A percentile compares a stretch with the other conserved stretches of the same genome.
Evolutionary conservation across 2,888 invertebrate species (phyloP).

Genomic region (Synergus itoensis): DNA sequence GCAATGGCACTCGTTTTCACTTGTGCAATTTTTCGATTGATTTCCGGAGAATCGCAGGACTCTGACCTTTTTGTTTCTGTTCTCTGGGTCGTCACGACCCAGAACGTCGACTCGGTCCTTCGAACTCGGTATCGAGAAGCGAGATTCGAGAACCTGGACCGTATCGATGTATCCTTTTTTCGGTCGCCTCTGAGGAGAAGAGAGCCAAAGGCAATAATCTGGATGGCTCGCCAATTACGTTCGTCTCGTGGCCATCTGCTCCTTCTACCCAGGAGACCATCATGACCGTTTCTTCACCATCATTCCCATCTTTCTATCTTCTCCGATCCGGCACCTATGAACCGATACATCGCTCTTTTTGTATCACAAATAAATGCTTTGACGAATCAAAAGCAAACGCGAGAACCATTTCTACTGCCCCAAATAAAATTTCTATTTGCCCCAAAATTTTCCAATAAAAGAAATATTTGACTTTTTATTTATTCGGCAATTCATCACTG

Average conservation of each 20-base stretch:
- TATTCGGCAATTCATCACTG: too few relatives aligned
- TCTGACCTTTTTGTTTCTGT: constrained; percentile 22
- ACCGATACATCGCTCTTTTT: background rate
- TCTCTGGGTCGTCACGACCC: constrained; percentile 5
- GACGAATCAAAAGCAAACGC: background rate
- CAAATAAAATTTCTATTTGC: too few relatives aligned
- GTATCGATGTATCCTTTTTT: constrained; percentile 46
- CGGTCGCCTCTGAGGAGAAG: constrained; percentile 42
- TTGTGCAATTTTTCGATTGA: constrained; percentile 5
- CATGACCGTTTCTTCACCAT: constrained; percentile 64
- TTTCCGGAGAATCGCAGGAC: constrained; percentile 12
- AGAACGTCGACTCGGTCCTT: constrained; percentile 37
- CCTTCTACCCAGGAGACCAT: constrained; percentile 62
- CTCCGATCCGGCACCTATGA: constrained; percentile 45
- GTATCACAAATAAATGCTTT: background rate
- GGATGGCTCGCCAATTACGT: constrained; percentile 70
- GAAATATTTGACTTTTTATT: too few relatives aligned
- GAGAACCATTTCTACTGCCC: background rate
- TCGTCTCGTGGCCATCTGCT: constrained; percentile 77
- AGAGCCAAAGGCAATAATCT: constrained; percentile 53
- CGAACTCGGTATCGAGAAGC: constrained; percentile 45
- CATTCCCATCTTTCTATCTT: constrained; percentile 52
- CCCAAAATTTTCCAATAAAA: too few relatives aligned
- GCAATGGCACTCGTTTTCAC: background rate
- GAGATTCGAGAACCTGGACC: constrained; percentile 46